Percentiles rank a stretch among this genome's conserved stretches.
These are phyloP conservation scores for Onchidella celtica DNA, from an alignment of 2,888 invertebrate species.

Conservation along the genomic window DNA sequence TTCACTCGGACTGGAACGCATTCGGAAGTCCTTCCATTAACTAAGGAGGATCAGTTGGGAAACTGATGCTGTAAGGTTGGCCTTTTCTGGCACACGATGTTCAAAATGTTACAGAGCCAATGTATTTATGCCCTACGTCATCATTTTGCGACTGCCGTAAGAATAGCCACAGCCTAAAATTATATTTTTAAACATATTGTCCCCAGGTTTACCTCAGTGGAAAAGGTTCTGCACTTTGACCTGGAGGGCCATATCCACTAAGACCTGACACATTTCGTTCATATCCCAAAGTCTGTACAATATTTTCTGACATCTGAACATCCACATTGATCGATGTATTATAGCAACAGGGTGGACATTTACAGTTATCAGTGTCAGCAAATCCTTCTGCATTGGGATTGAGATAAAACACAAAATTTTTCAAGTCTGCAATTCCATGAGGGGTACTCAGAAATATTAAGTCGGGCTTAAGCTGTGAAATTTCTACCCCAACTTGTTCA, in stretches of 20 bases:
- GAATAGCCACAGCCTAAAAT: no score
- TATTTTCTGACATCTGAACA: conserved; percentile 47
- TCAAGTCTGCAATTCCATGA: conserved; percentile 62
- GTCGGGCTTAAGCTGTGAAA: conserved; percentile 56
- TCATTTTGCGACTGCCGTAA: no score
- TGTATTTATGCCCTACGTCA: no score
- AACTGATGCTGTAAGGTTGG: no score
- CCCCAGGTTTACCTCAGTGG: conserved; percentile 60
- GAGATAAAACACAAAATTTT: conserved; percentile 61
- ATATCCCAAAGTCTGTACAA: conserved; percentile 52
- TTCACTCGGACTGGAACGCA: no score
- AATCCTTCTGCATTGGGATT: conserved; percentile 55
- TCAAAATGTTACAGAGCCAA: no score
- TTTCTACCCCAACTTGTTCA: conserved; percentile 55
- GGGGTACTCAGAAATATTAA: conserved; percentile 62
- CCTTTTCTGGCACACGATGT: no score
- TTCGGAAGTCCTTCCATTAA: no score
- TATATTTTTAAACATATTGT: no score
- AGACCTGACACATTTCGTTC: conserved; percentile 60
- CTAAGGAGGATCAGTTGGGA: no score
- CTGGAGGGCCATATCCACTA: conserved; percentile 63
- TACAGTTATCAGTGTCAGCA: conserved; percentile 63
- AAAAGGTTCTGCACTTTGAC: conserved; percentile 58
- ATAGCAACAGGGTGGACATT: conserved; percentile 61
- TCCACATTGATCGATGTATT: conserved; percentile 56